Evolutionary conservation across 2,888 invertebrate genomes (phyloP).

Genomic region (Monoplex corrugatus): DNA sequence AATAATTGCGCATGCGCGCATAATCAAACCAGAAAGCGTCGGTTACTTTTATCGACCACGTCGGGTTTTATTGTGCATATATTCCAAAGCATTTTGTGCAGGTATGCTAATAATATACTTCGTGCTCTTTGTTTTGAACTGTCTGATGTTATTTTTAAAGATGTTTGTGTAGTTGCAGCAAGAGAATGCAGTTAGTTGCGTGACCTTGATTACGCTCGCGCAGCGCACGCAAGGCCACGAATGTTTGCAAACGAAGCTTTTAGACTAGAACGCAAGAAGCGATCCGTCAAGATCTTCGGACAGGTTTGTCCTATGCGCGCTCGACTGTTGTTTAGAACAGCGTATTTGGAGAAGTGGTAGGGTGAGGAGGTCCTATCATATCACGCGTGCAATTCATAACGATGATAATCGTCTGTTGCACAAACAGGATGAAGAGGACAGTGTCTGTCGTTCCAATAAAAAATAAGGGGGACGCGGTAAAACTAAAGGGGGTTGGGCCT

Average conservation of each 20-base stretch:
- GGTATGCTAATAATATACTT: background rate
- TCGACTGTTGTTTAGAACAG: too few species aligned
- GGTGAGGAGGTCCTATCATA: too few species aligned
- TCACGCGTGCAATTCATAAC: too few species aligned
- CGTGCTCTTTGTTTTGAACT: background rate
- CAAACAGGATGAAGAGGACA: too few species aligned
- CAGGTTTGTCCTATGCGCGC: too few species aligned
- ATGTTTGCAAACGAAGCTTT: constrained; percentile 40
- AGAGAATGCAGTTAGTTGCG: background rate
- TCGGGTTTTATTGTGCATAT: constrained; percentile 16
- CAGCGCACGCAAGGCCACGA: constrained; percentile 26
- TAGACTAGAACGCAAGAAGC: too few species aligned
- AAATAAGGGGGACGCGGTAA: too few species aligned
- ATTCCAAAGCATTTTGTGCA: constrained; percentile 16
- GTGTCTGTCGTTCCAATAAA: too few species aligned
- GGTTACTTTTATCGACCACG: background rate
- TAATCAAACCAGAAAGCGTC: background rate
- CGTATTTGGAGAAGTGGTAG: too few species aligned
- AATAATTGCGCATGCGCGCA: constrained; percentile 39
- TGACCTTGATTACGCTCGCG: constrained; percentile 37
- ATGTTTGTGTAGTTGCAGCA: background rate
- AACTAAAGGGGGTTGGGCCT: too few species aligned
- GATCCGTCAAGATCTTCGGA: too few species aligned
- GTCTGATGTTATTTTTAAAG: background rate
- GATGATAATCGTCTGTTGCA: too few species aligned